A percentile compares a stretch with the other conserved stretches of the same genome.
Evolutionary conservation across 2,113 vertebrate genomes (phyloP).

Genomic region (Lasiurus borealis): DNA sequence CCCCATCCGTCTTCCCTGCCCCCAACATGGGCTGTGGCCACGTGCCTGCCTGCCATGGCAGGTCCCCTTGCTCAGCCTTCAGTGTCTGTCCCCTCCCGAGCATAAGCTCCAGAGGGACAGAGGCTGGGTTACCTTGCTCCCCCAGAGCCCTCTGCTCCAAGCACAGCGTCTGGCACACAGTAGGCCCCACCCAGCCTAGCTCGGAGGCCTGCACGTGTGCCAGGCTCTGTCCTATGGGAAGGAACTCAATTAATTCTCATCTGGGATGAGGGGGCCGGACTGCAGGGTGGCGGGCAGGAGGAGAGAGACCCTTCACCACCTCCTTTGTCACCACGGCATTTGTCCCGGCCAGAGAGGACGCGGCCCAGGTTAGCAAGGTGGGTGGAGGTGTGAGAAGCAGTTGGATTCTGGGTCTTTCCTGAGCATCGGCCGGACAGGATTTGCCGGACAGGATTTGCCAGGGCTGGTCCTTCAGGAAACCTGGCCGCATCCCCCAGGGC

Average conservation of each 20-base stretch:
- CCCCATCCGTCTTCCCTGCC: not conserved
- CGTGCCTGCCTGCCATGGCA: not conserved
- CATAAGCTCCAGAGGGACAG: not conserved
- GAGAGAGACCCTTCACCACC: not conserved
- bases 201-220: not conserved
- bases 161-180: not conserved
- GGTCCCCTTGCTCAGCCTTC: not conserved
- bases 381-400: not conserved
- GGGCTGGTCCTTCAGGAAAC: too few species aligned
- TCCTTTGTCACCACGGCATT: too few species aligned
- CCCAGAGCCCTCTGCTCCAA: not conserved
- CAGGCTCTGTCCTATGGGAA: rapidly evolving
- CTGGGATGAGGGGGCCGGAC: not conserved
- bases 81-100: not conserved
- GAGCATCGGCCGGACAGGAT: not conserved
- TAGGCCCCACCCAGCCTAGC: not conserved
- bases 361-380: not conserved
- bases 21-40: not conserved
- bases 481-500: too few species aligned
- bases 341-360: rapidly evolving
- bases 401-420: not conserved
- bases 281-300: not conserved
- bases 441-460: too few species aligned
- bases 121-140: not conserved
- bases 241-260: not conserved